phyloP scores from a whole-genome alignment of 2,797 vertebrate species.

The Gorsachius magnificus region DNA sequence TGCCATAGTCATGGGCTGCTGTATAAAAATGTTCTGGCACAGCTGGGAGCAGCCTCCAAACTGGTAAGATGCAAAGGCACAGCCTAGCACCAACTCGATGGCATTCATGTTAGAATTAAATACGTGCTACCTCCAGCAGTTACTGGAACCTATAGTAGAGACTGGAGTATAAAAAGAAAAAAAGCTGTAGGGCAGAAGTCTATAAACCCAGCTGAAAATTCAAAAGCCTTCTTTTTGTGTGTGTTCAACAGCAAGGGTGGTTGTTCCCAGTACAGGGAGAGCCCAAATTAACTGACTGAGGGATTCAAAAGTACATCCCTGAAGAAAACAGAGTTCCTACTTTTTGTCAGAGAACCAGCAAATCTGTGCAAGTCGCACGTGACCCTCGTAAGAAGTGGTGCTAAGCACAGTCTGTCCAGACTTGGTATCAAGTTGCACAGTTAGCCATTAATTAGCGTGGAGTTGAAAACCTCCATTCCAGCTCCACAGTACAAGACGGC shows the following conservation, averaged over 20 bases:
- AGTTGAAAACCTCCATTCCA: neutral
- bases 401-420: neutral
- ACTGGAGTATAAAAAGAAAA: neutral
- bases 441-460: neutral
- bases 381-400: neutral
- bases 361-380: neutral
- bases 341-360: neutral
- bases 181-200: neutral
- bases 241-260: neutral
- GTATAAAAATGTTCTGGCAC: neutral
- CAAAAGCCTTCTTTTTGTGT: fast-evolving
- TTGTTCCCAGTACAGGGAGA: neutral
- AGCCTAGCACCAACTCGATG: neutral
- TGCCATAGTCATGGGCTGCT: neutral
- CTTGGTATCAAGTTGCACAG: neutral
- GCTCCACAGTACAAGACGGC: neutral
- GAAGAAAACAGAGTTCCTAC: neutral
- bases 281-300: neutral
- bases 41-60: neutral
- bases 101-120: neutral
- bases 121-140: neutral
- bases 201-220: neutral
- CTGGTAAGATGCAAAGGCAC: neutral
- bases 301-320: neutral
- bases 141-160: neutral